Conservation (phyloP, 2,797 vertebrate species). For the Ficedula albicollis region DNA sequence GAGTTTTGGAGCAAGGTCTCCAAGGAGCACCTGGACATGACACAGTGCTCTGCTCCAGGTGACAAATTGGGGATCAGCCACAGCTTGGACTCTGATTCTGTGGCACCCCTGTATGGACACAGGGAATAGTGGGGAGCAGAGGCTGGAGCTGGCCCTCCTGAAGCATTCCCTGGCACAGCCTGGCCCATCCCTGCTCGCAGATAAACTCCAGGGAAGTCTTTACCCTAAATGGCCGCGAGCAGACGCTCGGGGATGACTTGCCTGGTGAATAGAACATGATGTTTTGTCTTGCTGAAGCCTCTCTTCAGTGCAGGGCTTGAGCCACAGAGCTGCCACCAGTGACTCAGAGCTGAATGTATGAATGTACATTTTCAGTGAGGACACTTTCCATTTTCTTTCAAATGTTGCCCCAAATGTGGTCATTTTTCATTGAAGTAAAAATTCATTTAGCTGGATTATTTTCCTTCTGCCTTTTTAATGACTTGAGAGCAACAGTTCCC, state of each 20-base stretch:
- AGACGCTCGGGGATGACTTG: neutral
- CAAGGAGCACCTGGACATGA: accelerated
- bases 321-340: neutral
- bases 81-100: neutral
- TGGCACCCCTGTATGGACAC: neutral
- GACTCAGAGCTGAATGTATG: constrained; percentile 6
- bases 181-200: neutral
- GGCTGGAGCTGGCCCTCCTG: neutral
- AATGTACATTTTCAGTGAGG: neutral
- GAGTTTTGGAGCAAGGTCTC: neutral
- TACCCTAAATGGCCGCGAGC: constrained; percentile 25
- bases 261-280: constrained; percentile 2
- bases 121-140: neutral
- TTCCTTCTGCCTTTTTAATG: neutral
- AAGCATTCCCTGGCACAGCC: neutral
- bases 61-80: accelerated
- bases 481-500: neutral
- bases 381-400: neutral
- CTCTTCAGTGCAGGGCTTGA: neutral
- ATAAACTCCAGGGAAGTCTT: neutral
- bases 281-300: constrained; percentile 10
- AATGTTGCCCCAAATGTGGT: neutral
- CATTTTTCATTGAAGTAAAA: neutral
- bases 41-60: neutral
- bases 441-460: neutral